Conservation (phyloP, 2,888 invertebrate species). For the Chrysolina oricalcia region DNA sequence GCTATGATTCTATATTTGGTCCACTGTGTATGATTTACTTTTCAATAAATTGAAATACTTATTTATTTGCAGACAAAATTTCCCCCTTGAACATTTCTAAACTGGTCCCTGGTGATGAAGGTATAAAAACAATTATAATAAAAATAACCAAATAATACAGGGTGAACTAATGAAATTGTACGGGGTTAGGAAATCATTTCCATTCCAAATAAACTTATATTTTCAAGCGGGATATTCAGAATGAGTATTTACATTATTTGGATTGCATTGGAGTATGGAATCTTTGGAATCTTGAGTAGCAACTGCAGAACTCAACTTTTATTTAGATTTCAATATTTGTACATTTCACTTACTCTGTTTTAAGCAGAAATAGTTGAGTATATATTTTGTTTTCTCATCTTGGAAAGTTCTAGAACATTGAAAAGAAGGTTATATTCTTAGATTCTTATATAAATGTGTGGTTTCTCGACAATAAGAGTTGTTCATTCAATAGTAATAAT, state of each 20-base stretch:
- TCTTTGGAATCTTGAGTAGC: too few relatives aligned
- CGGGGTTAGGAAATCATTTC: constrained; percentile 18
- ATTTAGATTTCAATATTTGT: too few relatives aligned
- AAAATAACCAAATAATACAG: constrained; percentile 33
- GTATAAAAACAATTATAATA: constrained; percentile 28
- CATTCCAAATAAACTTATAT: neutral
- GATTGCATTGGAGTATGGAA: neutral
- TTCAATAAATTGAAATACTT: constrained; percentile 23
- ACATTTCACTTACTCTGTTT: too few relatives aligned
- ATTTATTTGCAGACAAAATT: constrained; percentile 36
- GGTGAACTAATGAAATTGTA: constrained; percentile 33
- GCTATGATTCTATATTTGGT: constrained; percentile 13
- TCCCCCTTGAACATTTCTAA: constrained; percentile 30
- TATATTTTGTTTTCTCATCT: too few relatives aligned
- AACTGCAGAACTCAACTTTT: too few relatives aligned
- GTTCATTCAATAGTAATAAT: too few relatives aligned
- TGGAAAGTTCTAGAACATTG: too few relatives aligned
- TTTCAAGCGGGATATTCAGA: neutral
- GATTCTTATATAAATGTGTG: too few relatives aligned
- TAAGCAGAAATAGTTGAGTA: too few relatives aligned
- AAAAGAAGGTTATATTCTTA: too few relatives aligned
- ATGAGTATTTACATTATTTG: neutral
- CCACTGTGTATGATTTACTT: constrained; percentile 8
- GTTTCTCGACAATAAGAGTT: too few relatives aligned
- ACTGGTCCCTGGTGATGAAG: constrained; percentile 35